Evolutionary conservation across 2,888 invertebrate species (phyloP).

Genomic region (Caenorhabditis sp.): DNA sequence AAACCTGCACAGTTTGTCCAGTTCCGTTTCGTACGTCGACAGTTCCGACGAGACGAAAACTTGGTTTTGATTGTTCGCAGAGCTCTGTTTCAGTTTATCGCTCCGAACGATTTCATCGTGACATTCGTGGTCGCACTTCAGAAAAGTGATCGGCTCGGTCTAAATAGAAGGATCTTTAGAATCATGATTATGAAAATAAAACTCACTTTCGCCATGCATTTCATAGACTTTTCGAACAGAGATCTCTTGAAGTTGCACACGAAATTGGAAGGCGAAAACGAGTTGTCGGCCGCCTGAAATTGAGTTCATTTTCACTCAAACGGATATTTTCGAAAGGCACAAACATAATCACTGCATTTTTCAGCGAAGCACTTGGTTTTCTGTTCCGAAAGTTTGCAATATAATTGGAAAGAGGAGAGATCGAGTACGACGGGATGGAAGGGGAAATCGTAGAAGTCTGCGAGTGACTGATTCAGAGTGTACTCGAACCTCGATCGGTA

Average conservation of each 20-base stretch:
- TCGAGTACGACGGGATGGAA: conserved; percentile 76
- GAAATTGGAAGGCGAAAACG: conserved; percentile 78
- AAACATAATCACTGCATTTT: conserved; percentile 73
- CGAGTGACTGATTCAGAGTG: conserved; percentile 67
- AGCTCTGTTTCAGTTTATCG: conserved; percentile 24
- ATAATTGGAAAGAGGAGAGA: conserved; percentile 69
- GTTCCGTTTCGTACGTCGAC: conserved; percentile 71
- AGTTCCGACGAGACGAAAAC: conserved; percentile 69
- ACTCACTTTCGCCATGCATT: conserved; percentile 50
- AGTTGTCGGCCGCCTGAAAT: conserved; percentile 74
- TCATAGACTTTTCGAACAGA: conserved; percentile 60
- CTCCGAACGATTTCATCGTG: conserved; percentile 63
- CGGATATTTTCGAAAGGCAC: not conserved
- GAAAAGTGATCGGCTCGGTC: conserved; percentile 76
- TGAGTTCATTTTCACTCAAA: not conserved
- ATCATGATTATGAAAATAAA: no score
- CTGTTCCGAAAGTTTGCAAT: conserved; percentile 74
- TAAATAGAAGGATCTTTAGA: conserved; percentile 2
- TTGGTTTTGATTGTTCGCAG: conserved; percentile 36
- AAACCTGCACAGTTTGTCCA: conserved; percentile 73
- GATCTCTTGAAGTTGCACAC: conserved; percentile 74
- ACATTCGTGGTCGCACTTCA: conserved; percentile 77
- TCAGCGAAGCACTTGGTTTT: conserved; percentile 76
- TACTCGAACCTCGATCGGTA: conserved; percentile 73
- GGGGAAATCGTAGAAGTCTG: conserved; percentile 78